A percentile compares a stretch with the other conserved stretches of the same genome.
These are phyloP conservation scores for Papilio dardanus DNA, from an alignment of 1,140 invertebrate genomes.

Conservation along the genomic window DNA sequence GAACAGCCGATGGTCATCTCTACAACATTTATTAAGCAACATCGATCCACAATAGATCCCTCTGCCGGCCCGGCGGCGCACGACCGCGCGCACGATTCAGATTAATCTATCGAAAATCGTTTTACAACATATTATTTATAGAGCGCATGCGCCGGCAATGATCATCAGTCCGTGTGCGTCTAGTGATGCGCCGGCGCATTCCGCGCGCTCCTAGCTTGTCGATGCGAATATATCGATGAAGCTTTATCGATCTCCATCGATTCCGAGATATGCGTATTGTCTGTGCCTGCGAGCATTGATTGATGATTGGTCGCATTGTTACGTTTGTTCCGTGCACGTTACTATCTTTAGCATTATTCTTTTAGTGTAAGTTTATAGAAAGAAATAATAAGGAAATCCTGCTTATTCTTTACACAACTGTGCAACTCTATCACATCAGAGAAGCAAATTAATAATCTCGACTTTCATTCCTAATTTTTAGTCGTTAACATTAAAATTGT, in stretches of 20 bases:
- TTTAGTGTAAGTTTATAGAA: not conserved
- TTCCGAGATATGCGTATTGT: conserved; percentile 44
- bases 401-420: not conserved
- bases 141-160: conserved; percentile 80
- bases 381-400: not conserved
- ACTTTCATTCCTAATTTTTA: conserved; percentile 30
- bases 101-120: conserved; percentile 83
- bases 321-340: not conserved
- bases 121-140: conserved; percentile 83
- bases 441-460: conserved; percentile 25
- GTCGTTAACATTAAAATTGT: conserved; percentile 47
- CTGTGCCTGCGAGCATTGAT: conserved; percentile 41
- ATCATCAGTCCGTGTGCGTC: conserved; percentile 77
- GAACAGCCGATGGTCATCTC: conserved; percentile 45
- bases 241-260: conserved; percentile 53
- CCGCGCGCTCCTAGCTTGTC: conserved; percentile 54
- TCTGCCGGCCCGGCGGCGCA: conserved; percentile 72
- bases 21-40: conserved; percentile 56
- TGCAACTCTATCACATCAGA: not conserved
- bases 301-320: conserved; percentile 44
- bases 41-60: conserved; percentile 80
- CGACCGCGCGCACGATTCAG: conserved; percentile 80
- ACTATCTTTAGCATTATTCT: not conserved
- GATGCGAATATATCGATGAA: conserved; percentile 58
- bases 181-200: conserved; percentile 72